These are phyloP conservation scores for Pardalotus punctatus DNA, from an alignment of 2,113 vertebrate species.

Conservation along the genomic window DNA sequence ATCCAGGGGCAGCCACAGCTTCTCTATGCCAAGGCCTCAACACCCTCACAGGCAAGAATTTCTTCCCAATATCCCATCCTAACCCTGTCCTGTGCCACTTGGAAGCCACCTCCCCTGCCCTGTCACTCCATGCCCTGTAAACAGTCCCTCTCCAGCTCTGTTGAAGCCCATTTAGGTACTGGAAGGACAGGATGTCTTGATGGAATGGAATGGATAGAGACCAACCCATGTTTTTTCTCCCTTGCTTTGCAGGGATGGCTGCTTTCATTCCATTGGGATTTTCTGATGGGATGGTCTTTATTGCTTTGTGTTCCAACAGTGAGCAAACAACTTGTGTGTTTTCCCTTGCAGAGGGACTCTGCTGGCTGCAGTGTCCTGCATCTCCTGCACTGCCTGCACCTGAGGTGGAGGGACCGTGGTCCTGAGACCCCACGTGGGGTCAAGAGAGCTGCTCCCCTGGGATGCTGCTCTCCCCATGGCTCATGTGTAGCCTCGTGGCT, in stretches of 20 bases:
- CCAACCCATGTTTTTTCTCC: background rate
- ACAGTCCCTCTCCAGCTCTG: background rate
- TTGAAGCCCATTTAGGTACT: background rate
- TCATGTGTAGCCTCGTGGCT: rapidly evolving
- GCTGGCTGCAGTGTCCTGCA: background rate
- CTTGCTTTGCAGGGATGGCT: background rate
- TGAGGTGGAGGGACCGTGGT: background rate
- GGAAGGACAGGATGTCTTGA: background rate
- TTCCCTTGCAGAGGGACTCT: background rate
- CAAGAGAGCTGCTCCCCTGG: background rate
- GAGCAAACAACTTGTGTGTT: background rate
- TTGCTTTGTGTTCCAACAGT: background rate
- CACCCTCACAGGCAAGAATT: background rate
- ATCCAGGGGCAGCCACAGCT: background rate
- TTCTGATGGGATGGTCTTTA: background rate
- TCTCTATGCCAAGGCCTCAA: background rate
- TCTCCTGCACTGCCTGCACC: background rate
- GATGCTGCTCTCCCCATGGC: too few relatives aligned
- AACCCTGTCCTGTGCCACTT: background rate
- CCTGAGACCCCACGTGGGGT: background rate
- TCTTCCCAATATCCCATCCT: background rate
- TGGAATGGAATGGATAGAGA: background rate
- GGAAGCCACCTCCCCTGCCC: background rate
- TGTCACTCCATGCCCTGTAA: background rate
- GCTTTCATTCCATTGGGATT: background rate